Evolutionary conservation across 2,888 invertebrate species (phyloP).

Genomic region (Tholera decimalis): DNA sequence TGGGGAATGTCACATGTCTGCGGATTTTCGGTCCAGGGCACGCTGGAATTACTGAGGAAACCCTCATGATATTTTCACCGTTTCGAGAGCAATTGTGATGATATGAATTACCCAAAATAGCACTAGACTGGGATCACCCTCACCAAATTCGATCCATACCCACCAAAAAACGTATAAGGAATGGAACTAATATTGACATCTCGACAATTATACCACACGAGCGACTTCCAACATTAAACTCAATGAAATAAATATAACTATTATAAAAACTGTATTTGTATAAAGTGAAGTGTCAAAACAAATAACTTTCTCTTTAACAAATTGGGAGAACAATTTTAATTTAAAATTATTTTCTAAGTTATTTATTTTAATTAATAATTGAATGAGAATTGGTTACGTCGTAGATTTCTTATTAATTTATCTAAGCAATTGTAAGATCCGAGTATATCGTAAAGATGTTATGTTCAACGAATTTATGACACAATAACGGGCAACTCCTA

Average conservation of each 20-base stretch:
- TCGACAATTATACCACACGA: slow-evolving; percentile 19
- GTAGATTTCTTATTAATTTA: slow-evolving; percentile 24
- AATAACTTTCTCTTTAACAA: slow-evolving; percentile 51
- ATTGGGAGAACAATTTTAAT: slow-evolving; percentile 61
- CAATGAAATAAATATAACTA: slow-evolving; percentile 25
- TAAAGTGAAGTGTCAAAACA: slow-evolving; percentile 70
- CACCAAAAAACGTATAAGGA: too few species aligned
- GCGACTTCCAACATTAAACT: slow-evolving; percentile 7
- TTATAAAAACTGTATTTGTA: slow-evolving; percentile 66
- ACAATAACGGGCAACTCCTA: background rate
- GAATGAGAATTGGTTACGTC: slow-evolving; percentile 15
- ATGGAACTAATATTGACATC: background rate
- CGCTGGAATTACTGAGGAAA: too few species aligned
- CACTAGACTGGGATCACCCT: too few species aligned
- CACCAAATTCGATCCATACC: too few species aligned
- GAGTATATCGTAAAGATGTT: background rate
- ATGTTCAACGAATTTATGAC: background rate
- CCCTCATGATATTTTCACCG: too few species aligned
- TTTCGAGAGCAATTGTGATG: too few species aligned
- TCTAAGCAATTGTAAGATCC: background rate
- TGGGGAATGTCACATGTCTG: too few species aligned
- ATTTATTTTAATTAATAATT: slow-evolving; percentile 52
- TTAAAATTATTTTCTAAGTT: slow-evolving; percentile 39
- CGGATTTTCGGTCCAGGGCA: too few species aligned
- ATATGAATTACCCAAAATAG: too few species aligned